These are phyloP conservation scores for Cheumatopsyche charites DNA, from an alignment of 1,140 invertebrate species.

Conservation along the genomic window DNA sequence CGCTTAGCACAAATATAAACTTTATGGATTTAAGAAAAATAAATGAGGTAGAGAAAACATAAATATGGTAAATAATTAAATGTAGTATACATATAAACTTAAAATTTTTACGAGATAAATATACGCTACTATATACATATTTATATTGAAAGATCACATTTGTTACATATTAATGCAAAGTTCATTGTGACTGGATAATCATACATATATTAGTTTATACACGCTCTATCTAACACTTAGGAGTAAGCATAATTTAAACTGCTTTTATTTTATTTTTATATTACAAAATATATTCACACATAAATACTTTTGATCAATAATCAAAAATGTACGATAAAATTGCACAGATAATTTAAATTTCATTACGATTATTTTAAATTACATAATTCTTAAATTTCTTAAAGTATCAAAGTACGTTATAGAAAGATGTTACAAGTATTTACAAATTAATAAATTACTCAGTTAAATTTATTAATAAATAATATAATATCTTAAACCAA, in stretches of 20 bases:
- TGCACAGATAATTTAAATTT: neutral
- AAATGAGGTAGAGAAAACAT: conserved; percentile 15
- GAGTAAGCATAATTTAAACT: conserved; percentile 9
- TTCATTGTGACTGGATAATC: conserved; percentile 9
- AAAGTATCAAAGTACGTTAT: too few relatives aligned
- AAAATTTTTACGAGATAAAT: neutral
- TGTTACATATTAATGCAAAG: conserved; percentile 23
- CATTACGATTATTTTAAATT: too few relatives aligned
- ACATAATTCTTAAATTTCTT: too few relatives aligned
- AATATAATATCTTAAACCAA: neutral
- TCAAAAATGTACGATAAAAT: neutral
- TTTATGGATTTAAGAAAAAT: neutral
- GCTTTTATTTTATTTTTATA: conserved; percentile 4
- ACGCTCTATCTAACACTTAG: conserved; percentile 4
- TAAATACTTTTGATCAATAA: neutral
- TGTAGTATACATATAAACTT: conserved; percentile 4
- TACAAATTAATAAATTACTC: neutral
- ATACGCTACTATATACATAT: conserved; percentile 17
- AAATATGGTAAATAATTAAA: conserved; percentile 16
- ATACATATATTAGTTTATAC: conserved; percentile 16
- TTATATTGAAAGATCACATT: conserved; percentile 6
- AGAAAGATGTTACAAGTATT: neutral
- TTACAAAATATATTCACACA: conserved; percentile 13
- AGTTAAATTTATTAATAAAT: neutral
- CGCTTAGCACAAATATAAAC: neutral